Percentiles rank a stretch among this genome's conserved stretches.
Conservation (phyloP, 1,140 invertebrate genomes). For the Brachionus sp. region DNA sequence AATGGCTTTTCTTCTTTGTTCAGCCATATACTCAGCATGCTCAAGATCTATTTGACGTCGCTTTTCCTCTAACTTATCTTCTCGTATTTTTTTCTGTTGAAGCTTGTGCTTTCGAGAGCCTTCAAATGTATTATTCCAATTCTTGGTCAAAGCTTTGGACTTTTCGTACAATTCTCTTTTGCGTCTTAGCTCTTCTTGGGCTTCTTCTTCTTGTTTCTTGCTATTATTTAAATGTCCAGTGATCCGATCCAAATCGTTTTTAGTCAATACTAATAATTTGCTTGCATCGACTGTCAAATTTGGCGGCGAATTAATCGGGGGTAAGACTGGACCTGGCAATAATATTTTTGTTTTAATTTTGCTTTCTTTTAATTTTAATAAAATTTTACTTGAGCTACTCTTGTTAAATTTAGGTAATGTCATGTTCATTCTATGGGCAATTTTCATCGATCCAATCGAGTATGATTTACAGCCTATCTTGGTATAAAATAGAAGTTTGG, state of each 20-base stretch:
- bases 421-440: neutral
- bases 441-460: neutral
- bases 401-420: conserved; percentile 8
- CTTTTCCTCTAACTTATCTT: conserved; percentile 58
- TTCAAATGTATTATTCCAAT: conserved; percentile 59
- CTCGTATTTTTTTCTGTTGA: conserved; percentile 54
- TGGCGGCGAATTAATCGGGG: neutral
- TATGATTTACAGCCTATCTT: neutral
- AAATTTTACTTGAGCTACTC: neutral
- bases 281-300: neutral
- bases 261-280: conserved; percentile 29
- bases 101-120: conserved; percentile 56
- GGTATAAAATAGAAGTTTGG: neutral
- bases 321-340: neutral
- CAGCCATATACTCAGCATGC: conserved; percentile 57
- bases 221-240: conserved; percentile 54
- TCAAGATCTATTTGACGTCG: conserved; percentile 55
- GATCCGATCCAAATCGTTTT: conserved; percentile 56
- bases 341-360: neutral
- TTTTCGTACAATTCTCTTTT: conserved; percentile 50
- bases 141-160: conserved; percentile 56
- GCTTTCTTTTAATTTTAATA: neutral
- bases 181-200: conserved; percentile 53
- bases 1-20: conserved; percentile 56
- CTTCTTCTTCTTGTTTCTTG: conserved; percentile 48